Base-by-base conservation (phyloP, 2,888 invertebrate genomes). In the Monopis laevigella region DNA sequence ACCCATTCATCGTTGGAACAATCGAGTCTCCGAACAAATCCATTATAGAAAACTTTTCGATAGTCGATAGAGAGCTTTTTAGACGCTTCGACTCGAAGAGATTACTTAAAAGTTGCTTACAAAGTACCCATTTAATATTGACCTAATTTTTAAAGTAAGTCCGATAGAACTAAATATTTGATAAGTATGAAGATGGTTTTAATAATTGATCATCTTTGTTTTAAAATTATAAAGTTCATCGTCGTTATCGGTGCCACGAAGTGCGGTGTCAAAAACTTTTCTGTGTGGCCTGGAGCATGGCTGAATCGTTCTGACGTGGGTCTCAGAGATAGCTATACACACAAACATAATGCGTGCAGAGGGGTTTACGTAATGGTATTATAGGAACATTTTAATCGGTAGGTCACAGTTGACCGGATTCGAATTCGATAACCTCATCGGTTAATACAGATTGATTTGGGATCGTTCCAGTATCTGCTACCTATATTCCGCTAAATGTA, bases 31-130 rank as follows among this genome's bases (percentile, higher is more conserved):
- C 66, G 65, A 69, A 74, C 74, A 66, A 74, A 78, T 77, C 77
- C 70, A 78, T 80, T 80, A 78, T 75, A 59, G 65, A 55, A 62
- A 78, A 77, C 74, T 78, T 78, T 78, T 78, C 73, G 75, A 78
- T 78, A 71, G 71, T 70, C 70, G 66, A 36, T 36, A 36, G 11
- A 36, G 36, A 36, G 36, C 36, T 21, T 36, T 36, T 36, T 36
- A 36, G 21, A 32, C 32, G 7, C 32, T 17, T 32, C 32, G 32
- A 32, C 17, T 32, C 32, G 6, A 7, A 4, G 10, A 32, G 32
- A 32, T 32, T 32, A 10, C 32, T n/a, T n/a, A n/a, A n/a, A n/a
- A n/a, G n/a, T n/a, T n/a, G n/a, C n/a, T n/a, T n/a, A n/a, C n/a
- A n/a, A n/a, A n/a, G n/a, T n/a, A n/a, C n/a, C n/a, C n/a, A n/a